phyloP scores from a whole-genome alignment of 2,888 invertebrate genomes.

The Latrodectus elegans region DNA sequence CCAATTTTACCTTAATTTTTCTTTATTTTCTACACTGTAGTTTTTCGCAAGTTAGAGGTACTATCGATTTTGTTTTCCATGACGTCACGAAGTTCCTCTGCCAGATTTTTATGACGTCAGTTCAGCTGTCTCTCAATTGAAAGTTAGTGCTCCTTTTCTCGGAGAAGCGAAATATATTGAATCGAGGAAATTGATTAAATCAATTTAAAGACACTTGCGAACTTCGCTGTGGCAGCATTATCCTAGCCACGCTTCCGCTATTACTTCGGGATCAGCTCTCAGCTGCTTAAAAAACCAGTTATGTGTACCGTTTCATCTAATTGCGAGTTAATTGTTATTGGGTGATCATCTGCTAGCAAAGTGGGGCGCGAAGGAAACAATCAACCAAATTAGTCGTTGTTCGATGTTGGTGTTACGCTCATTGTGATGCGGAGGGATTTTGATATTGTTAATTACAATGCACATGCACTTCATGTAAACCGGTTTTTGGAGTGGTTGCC shows the following conservation, averaged over 20 bases:
- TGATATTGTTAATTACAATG: too few relatives aligned
- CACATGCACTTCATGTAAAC: too few relatives aligned
- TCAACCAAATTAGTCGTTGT: too few relatives aligned
- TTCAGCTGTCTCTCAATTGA: not conserved
- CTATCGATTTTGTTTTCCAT: not conserved
- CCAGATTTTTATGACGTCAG: not conserved
- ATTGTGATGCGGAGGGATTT: too few relatives aligned
- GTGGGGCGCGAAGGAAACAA: too few relatives aligned
- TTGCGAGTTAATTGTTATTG: too few relatives aligned
- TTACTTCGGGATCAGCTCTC: too few relatives aligned
- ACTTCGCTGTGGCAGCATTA: not conserved
- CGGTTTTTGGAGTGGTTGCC: too few relatives aligned
- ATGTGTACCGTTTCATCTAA: too few relatives aligned
- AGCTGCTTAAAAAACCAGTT: too few relatives aligned
- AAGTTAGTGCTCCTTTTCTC: not conserved
- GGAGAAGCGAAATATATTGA: not conserved
- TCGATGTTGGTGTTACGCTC: too few relatives aligned
- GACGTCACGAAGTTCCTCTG: not conserved
- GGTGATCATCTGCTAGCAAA: too few relatives aligned
- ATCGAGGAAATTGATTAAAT: slow-evolving; percentile 16
- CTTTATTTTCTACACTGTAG: not conserved
- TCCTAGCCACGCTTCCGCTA: not conserved
- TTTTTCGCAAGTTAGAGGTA: not conserved
- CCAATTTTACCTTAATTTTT: not conserved
- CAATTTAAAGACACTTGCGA: slow-evolving; percentile 36